Base-by-base conservation (phyloP, 2,113 vertebrate genomes). In the Notothenia rossii region DNA sequence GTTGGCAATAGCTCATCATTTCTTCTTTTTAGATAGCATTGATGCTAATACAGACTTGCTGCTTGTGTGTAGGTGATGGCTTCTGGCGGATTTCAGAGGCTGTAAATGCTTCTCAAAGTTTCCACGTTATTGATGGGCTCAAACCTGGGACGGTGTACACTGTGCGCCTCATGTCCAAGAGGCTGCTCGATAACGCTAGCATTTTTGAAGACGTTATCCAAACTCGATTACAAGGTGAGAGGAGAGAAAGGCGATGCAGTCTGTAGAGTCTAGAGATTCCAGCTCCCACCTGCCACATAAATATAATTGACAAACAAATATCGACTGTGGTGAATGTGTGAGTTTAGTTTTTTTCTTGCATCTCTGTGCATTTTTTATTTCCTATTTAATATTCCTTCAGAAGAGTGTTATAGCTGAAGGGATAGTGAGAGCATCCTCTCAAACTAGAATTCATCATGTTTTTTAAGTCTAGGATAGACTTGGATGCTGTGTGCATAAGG, bases 171-270 rank as follows among this genome's bases (percentile, higher is more conserved):
- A 89, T 96, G 95, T 95, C 96, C 95, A 97, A 97, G 96, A 93
- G 93, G 70, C 96, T 96, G 94, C 94, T 96, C 86, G 95, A 96
- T 96, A 97, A 96, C 77, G 95, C 96, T 97, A 98, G 96, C 94
- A 96, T 98, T 96, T 99, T 96, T 89, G 96, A 98, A 95, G 97
- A 97, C 84, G 95, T 98, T 95, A 96, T 98, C 96, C 94, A 97
- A 94, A 97, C 97, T 14, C 95, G 92, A 91, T 96, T 94, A 91
- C 96, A 95, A 99, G 97, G 97, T 98, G 96, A 99, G 97, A 82
- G 56, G 62, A 82, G 55, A 77, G 49, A 55, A 69, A 40, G 17
- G 10, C 12, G 75, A 20, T 10, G 72, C 64, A 71, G 65, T 84
- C 77, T 71, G 43, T 80, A 73, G 62, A 73, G 49, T 29, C 71